A percentile compares a stretch with the other conserved stretches of the same genome.
These are phyloP conservation scores for Epinotia nisella DNA, from an alignment of 2,888 invertebrate species.

Conservation along the genomic window DNA sequence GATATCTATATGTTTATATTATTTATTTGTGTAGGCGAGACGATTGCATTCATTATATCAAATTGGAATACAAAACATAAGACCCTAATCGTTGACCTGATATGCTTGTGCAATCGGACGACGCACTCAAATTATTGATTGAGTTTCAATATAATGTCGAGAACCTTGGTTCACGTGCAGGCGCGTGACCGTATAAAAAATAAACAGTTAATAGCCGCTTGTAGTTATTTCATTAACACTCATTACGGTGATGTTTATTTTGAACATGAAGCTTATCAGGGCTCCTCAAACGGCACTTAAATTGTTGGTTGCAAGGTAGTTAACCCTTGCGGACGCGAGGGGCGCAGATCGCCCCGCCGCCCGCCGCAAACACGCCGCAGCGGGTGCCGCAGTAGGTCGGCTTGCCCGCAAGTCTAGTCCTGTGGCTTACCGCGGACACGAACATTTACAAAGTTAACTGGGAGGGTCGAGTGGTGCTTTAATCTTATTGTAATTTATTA, in stretches of 20 bases:
- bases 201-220: constrained; percentile 48
- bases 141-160: background rate
- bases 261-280: constrained; percentile 77
- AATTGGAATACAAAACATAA: background rate
- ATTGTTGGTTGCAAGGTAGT: constrained; percentile 80
- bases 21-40: too few relatives aligned
- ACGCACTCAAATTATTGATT: background rate
- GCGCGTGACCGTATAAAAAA: background rate
- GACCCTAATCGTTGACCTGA: background rate
- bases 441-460: background rate
- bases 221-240: constrained; percentile 64
- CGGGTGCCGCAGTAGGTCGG: constrained; percentile 36
- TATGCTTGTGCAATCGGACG: too few relatives aligned
- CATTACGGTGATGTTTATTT: constrained; percentile 80
- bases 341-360: constrained; percentile 69
- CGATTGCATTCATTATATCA: too few relatives aligned
- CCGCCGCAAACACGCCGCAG: constrained; percentile 55
- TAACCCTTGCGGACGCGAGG: constrained; percentile 74
- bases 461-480: background rate
- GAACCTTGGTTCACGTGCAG: background rate
- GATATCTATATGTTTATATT: too few relatives aligned
- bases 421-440: background rate
- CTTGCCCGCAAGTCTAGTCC: background rate
- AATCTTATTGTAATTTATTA: background rate
- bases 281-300: constrained; percentile 79